These are phyloP conservation scores for Etia nguti DNA, from an alignment of 2,113 vertebrate species.

Conservation along the genomic window DNA sequence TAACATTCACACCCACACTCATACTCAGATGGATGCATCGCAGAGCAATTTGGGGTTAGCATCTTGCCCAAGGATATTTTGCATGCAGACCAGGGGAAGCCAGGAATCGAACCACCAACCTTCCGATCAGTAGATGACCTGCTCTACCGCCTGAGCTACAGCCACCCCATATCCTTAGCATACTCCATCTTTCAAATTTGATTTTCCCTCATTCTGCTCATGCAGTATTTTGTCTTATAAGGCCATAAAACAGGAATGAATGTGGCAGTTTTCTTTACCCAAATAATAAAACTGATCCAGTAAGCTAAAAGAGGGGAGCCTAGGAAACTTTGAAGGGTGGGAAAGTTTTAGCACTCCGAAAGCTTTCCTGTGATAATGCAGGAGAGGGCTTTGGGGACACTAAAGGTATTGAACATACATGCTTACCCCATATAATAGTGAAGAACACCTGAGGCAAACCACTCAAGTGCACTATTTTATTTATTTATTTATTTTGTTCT, in stretches of 20 bases:
- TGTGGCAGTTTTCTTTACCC: neutral
- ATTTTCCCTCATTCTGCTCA: neutral
- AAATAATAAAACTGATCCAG: neutral
- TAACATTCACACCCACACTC: no score
- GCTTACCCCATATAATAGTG: accelerated
- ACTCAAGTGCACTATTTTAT: neutral
- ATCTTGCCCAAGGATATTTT: no score
- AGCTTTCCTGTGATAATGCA: neutral
- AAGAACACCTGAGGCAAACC: neutral
- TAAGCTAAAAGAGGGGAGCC: neutral
- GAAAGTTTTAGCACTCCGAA: neutral
- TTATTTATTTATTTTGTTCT: neutral
- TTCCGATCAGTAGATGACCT: no score
- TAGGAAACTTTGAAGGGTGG: neutral
- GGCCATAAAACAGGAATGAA: neutral
- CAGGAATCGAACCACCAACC: no score
- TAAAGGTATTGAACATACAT: neutral
- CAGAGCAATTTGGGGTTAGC: no score
- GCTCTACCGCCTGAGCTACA: no score
- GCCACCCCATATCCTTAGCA: no score
- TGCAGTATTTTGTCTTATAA: neutral
- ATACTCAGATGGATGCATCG: no score
- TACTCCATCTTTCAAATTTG: neutral
- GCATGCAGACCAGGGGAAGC: no score
- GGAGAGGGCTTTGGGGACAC: neutral